phyloP scores from a whole-genome alignment of 37 sponge, comb jelly and placozoan genomes.

The Spongilla lacustris region DNA sequence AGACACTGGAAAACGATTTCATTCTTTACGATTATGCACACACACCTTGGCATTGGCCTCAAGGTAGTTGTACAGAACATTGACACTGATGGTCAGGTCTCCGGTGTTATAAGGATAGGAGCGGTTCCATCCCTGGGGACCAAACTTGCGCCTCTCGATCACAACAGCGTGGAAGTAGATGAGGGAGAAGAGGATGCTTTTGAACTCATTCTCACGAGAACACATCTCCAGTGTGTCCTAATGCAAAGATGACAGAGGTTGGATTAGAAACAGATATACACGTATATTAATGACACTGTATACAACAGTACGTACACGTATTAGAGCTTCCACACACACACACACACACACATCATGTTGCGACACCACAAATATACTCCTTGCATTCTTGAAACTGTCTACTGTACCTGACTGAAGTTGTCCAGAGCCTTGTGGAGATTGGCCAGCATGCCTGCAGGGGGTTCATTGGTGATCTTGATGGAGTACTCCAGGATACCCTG shows the following conservation, averaged over 20 bases:
- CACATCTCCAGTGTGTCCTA: conserved; percentile 98
- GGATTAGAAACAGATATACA: neutral
- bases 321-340: too few relatives aligned
- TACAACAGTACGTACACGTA: neutral
- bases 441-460: conserved; percentile 98
- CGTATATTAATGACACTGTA: too few relatives aligned
- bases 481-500: conserved; percentile 96
- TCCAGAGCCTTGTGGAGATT: conserved; percentile 97
- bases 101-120: conserved; percentile 98
- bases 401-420: conserved; percentile 87
- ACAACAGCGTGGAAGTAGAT: conserved; percentile 99
- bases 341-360: too few relatives aligned
- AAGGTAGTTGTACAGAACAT: conserved; percentile 98
- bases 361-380: too few relatives aligned
- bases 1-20: too few relatives aligned
- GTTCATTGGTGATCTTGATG: conserved; percentile 99
- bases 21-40: too few relatives aligned
- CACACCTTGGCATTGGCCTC: conserved; percentile 98
- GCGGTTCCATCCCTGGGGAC: conserved; percentile 99
- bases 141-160: conserved; percentile 97
- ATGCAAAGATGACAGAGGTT: neutral
- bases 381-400: too few relatives aligned
- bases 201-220: conserved; percentile 97
- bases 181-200: conserved; percentile 92
- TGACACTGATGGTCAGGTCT: conserved; percentile 97